A percentile compares a stretch with the other conserved stretches of the same genome.
These are phyloP conservation scores for Oceanodroma leucorhoa DNA, from an alignment of 2,797 vertebrate genomes.

Conservation along the genomic window DNA sequence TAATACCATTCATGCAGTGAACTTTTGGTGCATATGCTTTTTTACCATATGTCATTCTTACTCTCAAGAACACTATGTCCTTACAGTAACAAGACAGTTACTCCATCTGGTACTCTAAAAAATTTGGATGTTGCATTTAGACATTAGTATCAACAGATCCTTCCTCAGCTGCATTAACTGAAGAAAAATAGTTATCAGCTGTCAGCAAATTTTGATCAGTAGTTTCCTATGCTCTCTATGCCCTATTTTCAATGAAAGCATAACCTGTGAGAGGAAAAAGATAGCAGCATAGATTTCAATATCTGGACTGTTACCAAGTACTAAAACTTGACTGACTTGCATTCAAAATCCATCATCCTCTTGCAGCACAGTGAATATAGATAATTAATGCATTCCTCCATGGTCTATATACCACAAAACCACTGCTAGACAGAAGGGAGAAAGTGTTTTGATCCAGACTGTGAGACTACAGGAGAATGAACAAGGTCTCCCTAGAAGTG, in stretches of 20 bases:
- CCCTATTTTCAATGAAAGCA: neutral
- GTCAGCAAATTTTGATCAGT: neutral
- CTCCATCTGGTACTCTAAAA: neutral
- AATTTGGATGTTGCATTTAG: neutral
- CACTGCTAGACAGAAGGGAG: neutral
- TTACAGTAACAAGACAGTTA: neutral
- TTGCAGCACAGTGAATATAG: neutral
- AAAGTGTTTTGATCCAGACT: neutral
- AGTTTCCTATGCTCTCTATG: neutral
- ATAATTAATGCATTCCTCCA: neutral
- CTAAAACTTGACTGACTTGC: neutral
- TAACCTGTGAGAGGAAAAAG: neutral
- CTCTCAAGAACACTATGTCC: neutral
- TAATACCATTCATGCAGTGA: accelerated
- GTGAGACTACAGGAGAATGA: neutral
- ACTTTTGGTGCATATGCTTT: neutral
- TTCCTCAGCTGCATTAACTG: neutral
- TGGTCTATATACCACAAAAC: neutral
- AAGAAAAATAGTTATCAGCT: neutral
- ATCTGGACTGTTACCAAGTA: neutral
- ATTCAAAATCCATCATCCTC: neutral
- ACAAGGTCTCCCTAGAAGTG: neutral
- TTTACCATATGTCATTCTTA: neutral
- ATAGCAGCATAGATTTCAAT: neutral
- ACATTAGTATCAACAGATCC: neutral